Base-by-base conservation (phyloP, 2,797 vertebrate genomes). In the Enteromius argenteus region DNA sequence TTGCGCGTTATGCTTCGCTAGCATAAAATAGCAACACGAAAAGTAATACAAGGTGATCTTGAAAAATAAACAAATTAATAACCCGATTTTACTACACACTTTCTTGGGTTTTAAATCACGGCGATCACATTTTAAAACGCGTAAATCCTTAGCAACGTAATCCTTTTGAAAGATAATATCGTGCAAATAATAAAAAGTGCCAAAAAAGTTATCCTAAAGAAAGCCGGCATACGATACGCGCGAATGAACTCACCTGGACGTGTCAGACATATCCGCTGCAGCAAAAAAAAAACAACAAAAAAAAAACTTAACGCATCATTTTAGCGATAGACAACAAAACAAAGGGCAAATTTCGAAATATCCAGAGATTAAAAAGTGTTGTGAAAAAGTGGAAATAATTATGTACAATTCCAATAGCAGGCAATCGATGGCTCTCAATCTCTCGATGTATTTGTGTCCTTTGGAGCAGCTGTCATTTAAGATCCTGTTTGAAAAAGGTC, bases 221-320 rank as follows among this genome's bases (percentile, higher is more conserved):
- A 69, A 74, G 80, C 66, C 76, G 76, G 42, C 17, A 51, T n/a
- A 27, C 27, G 56, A 56, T 37, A n/a, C 39, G 42, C 32, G 30
- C 13, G 32, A 8, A 44, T 39, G 7, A 74, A 84, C 90, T 90
- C 84, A 91, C 91, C 90, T 91, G 87, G 85, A 86, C 81, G 76
- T 79, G 69, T 67, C 39, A 15, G 78, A 87, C 88, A 89, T 89
- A 42, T 87, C 84, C 85, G 27, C 71, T 15, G 58, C 46, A 44
- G 80, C 13, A 13, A 44, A 13, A 39, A 44, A 44, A 44, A 11
- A 44, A 13, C 37, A 37, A 62, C 6, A 42, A 2, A 44, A 11
- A 42, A 42, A 53, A 78, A 80, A 67, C 85, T 87, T 83, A 75
- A 79, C 49, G 78, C 81, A 69, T 79, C 82, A 81, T 85, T 67